Base-by-base conservation (phyloP, 2,888 invertebrate species). In the Diarsia mendica region DNA sequence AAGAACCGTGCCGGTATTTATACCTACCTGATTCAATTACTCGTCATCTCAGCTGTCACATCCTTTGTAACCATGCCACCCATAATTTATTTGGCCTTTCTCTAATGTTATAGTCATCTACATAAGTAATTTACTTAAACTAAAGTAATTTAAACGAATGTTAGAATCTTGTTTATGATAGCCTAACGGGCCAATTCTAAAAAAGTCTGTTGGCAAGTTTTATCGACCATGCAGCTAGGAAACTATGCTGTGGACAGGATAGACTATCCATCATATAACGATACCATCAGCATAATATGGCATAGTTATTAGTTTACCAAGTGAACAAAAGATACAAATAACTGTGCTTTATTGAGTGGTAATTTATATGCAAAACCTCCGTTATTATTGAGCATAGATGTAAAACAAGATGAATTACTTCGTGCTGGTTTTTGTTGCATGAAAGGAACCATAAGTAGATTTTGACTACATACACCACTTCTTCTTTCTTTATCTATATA, bases 221-320 rank as follows among this genome's bases (percentile, higher is more conserved):
- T 44, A 28, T 33, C 18, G 1, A n/a, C 0, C 28, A 39, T 20
- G 11, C 18, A 48, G 39, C 39, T 9, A 39, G 23, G 2, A 70
- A 23, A 39, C 23, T 39, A 70, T 49, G 70, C 6, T 46, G 18
- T 6, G 75, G 61, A n/a, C 6, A 48, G n/a, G n/a, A n/a, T n/a
- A n/a, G n/a, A n/a, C n/a, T 60, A 44, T 68, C 23, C 53, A 78
- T 55, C 46, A 78, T 23, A 48, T 3, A 2, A 9, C 6, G 61
- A 28, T 68, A 53, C 23, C 23, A 67, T 53, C 51, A 13, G 15
- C 23, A 67, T 33, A 20, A 20, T n/a, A 23, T 28, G 28, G 20
- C 33, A 13, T 39, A 18, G 63, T 63, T 63, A 68, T 68, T 77
- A 77, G 15, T 68, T 75, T 55, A 23, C 69, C 15, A 20, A 77